phyloP scores from a whole-genome alignment of 2,888 invertebrate species.

The Xestobium rufovillosum region DNA sequence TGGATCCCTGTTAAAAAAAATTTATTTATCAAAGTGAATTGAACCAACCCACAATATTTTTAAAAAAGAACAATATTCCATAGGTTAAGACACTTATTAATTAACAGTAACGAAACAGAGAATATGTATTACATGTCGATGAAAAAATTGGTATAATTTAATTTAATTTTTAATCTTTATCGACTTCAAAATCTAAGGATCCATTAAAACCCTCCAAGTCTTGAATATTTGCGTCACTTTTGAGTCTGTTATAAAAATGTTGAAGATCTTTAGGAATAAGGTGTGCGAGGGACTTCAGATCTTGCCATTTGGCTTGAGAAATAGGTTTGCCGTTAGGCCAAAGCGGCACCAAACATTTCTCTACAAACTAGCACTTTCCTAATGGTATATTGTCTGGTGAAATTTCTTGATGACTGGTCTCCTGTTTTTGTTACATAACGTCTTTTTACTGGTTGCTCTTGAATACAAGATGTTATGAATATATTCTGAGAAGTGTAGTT shows the following conservation, averaged over 20 bases:
- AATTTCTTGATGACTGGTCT: neutral
- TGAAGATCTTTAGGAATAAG: neutral
- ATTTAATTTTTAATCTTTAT: neutral
- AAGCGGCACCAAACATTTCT: neutral
- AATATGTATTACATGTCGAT: neutral
- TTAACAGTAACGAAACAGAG: neutral
- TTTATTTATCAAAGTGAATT: too few species aligned
- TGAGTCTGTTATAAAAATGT: constrained; percentile 1
- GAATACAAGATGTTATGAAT: neutral
- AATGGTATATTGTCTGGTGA: constrained; percentile 1
- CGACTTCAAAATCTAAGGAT: constrained; percentile 1
- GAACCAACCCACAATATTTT: neutral
- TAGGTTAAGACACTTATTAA: neutral
- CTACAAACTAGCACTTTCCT: constrained; percentile 1
- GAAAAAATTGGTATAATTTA: too few species aligned
- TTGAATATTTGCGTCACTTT: neutral
- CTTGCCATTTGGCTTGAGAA: neutral
- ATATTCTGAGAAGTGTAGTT: neutral
- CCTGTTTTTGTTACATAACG: neutral
- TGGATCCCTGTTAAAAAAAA: neutral
- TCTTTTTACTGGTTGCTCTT: neutral
- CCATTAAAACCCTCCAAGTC: constrained; percentile 1
- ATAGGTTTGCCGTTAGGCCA: constrained; percentile 1
- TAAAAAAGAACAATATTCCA: neutral
- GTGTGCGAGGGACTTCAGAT: neutral